phyloP scores from a whole-genome alignment of 2,888 invertebrate genomes.

The Volucella bombylans region DNA sequence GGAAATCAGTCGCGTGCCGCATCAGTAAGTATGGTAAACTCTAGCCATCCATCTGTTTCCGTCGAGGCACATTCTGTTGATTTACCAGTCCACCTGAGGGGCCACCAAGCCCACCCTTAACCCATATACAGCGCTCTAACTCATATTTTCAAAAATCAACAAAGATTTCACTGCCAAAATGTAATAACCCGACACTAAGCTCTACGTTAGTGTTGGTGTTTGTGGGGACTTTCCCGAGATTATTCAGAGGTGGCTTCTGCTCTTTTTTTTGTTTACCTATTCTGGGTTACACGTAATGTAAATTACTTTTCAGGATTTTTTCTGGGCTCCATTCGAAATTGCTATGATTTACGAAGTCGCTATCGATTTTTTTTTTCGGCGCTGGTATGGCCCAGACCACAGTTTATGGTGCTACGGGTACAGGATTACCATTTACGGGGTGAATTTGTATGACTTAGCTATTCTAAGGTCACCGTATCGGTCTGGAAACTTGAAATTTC shows the following conservation, averaged over 20 bases:
- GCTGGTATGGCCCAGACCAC: slow-evolving; percentile 7
- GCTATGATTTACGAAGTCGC: slow-evolving; percentile 59
- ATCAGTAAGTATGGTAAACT: slow-evolving; percentile 56
- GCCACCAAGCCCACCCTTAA: neutral
- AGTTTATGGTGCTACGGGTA: slow-evolving; percentile 36
- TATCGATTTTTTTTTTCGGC: slow-evolving; percentile 44
- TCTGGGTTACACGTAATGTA: slow-evolving; percentile 19
- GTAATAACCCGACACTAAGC: slow-evolving; percentile 30
- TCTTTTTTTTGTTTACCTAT: slow-evolving; percentile 17
- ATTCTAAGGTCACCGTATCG: slow-evolving; percentile 51
- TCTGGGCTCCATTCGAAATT: slow-evolving; percentile 40
- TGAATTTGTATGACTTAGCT: slow-evolving; percentile 47
- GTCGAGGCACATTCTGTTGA: slow-evolving; percentile 63
- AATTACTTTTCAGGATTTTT: slow-evolving; percentile 21
- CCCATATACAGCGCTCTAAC: slow-evolving; percentile 24
- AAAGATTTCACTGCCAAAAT: slow-evolving; percentile 47
- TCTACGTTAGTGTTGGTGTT: neutral
- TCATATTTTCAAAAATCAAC: slow-evolving; percentile 14
- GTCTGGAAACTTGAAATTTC: slow-evolving; percentile 15
- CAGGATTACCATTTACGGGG: slow-evolving; percentile 6
- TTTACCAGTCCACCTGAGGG: slow-evolving; percentile 34
- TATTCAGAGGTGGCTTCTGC: slow-evolving; percentile 1
- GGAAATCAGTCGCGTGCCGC: slow-evolving; percentile 56
- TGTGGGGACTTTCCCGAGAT: slow-evolving; percentile 13
- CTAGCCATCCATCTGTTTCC: slow-evolving; percentile 66